Base-by-base conservation (phyloP, 2,113 vertebrate species). In the Hemiprocne comata region DNA sequence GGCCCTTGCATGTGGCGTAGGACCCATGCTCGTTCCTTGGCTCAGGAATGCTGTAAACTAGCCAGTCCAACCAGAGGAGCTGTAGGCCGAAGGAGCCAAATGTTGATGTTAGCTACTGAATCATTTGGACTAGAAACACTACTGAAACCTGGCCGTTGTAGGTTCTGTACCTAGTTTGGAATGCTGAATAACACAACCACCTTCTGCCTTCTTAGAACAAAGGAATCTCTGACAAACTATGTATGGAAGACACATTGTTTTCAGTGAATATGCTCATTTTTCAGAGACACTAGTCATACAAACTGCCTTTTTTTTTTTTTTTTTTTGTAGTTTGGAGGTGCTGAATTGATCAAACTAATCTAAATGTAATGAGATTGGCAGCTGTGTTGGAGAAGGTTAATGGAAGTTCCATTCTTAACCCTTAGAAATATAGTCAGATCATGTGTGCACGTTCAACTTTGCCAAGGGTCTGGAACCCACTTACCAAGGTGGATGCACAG, bases 111-210 rank as follows among this genome's bases (percentile, higher is more conserved):
- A 97, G 97, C 98, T 98, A 95, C 98, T 97, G 97, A 97, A 94
- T 95, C 95, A 93, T 78, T 97, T 96, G 95, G 93, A 93, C 94
- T 81, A 93, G 93, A 93, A 95, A 97, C 94, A 98, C 98, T 98
- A 98, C 97, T 98, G 98, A 98, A 96, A 88, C 85, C 67, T 79
- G 84, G 70, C 89, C 55, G 0, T 94, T 90, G 70, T 46, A 90
- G 94, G 82, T 77, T 95, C 77, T 90, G 90, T 90, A 44, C 87
- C 93, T 51, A 44, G 94, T 67, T 90, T 91, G 85, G 78, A 94
- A 89, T 1, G 57, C 96, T 92, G 92, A 94, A n/a, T 62, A 88
- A 76, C 93, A 83, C 75, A 82, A 55, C 92, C 91, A 62, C 95
- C 91, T 81, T 72, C 96, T 95, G 93, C 94, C 95, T 87, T 93